A percentile compares a stretch with the other conserved stretches of the same genome.
Evolutionary conservation across 2,888 invertebrate genomes (phyloP).

Genomic region (Leucophenga maculata): DNA sequence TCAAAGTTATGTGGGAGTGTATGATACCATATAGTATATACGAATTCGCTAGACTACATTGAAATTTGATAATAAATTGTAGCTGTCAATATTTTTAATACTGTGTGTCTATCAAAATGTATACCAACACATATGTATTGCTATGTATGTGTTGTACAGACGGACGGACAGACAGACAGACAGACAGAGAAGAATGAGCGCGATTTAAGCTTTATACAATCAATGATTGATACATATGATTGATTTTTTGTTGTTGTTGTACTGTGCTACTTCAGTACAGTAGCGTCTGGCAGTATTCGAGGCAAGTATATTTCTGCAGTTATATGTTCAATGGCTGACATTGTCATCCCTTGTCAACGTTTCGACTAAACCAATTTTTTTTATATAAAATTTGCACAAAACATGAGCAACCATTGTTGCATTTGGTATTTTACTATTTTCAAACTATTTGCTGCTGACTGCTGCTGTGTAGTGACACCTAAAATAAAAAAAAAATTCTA

Average conservation of each 20-base stretch:
- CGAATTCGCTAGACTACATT: constrained; percentile 28
- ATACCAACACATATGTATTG: background rate
- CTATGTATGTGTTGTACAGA: background rate
- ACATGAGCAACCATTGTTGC: background rate
- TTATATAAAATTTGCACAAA: background rate
- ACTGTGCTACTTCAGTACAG: background rate
- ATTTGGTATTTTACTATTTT: no score
- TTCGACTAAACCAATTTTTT: no score
- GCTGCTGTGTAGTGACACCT: no score
- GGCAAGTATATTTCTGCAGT: no score
- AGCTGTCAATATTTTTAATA: constrained; percentile 67
- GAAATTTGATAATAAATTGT: constrained; percentile 66
- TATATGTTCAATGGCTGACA: no score
- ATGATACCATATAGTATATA: no score
- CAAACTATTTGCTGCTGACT: background rate
- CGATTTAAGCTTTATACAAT: constrained; percentile 5
- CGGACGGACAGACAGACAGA: background rate
- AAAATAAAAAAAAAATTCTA: no score
- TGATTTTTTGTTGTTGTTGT: constrained; percentile 40
- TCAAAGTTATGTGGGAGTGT: background rate
- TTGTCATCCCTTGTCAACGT: no score
- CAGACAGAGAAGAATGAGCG: background rate
- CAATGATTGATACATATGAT: constrained; percentile 35
- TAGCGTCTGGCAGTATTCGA: no score
- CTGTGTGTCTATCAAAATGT: constrained; percentile 57